Conservation (phyloP, 1,140 invertebrate species). For the Parapsyche elsis region DNA sequence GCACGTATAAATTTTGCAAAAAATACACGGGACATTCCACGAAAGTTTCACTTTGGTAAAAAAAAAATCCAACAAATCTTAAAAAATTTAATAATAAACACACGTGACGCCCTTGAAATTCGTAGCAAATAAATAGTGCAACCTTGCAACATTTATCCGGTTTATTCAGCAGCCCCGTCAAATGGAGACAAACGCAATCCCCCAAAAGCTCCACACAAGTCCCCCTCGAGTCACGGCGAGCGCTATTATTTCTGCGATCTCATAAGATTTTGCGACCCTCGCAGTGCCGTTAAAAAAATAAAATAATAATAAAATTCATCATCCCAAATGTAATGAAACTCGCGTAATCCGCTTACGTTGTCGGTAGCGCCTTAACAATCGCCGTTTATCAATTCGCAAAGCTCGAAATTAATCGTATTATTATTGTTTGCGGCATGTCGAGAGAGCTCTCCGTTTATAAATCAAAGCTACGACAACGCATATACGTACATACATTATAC, state of each 20-base stretch:
- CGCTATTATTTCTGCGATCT: slow-evolving; percentile 17
- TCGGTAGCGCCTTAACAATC: neutral
- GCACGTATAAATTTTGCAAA: neutral
- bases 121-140: neutral
- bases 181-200: slow-evolving; percentile 40
- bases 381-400: neutral
- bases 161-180: slow-evolving; percentile 42
- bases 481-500: neutral
- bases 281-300: no score
- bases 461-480: neutral
- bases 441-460: neutral
- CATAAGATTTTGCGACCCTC: neutral
- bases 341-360: neutral
- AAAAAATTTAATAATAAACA: neutral
- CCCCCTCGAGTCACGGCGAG: neutral
- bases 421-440: slow-evolving; percentile 1
- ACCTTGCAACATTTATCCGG: slow-evolving; percentile 42
- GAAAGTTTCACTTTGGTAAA: neutral
- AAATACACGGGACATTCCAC: neutral
- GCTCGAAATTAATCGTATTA: slow-evolving; percentile 10
- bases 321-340: neutral
- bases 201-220: slow-evolving; percentile 12
- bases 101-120: neutral
- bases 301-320: neutral
- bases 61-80: neutral